Percentiles rank a stretch among this genome's conserved stretches.
phyloP scores from a whole-genome alignment of 2,797 vertebrate genomes.

The Gymnothorax javanicus region DNA sequence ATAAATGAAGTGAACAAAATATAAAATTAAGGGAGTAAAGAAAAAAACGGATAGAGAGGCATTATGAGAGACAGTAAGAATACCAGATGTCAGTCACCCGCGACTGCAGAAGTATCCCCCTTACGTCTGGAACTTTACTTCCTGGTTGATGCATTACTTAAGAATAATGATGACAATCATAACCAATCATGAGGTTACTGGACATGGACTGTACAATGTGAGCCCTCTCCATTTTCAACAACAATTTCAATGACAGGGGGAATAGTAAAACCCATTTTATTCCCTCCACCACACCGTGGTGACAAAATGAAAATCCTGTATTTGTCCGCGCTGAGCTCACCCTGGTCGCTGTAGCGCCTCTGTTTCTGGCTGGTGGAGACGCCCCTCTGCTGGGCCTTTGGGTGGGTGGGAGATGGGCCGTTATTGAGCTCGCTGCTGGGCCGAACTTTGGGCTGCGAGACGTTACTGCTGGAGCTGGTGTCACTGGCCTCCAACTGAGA shows the following conservation, averaged over 20 bases:
- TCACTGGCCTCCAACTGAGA: constrained; percentile 84
- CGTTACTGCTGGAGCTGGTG: constrained; percentile 86
- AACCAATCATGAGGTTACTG: too few relatives aligned
- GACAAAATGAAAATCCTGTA: background rate
- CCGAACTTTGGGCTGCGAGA: constrained; percentile 84
- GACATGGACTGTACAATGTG: too few relatives aligned
- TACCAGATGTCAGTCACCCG: too few relatives aligned
- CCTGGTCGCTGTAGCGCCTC: constrained; percentile 89
- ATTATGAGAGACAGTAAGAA: too few relatives aligned
- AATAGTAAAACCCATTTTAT: background rate
- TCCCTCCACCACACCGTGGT: background rate
- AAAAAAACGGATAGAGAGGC: too few relatives aligned
- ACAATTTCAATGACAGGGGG: background rate
- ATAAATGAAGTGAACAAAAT: too few relatives aligned
- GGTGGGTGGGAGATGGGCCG: constrained; percentile 83
- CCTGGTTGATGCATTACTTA: too few relatives aligned
- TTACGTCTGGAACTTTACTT: too few relatives aligned
- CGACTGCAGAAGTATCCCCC: too few relatives aligned
- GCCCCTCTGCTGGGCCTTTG: constrained; percentile 83
- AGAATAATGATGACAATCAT: too few relatives aligned
- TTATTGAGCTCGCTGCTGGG: constrained; percentile 83
- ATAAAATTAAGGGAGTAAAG: too few relatives aligned
- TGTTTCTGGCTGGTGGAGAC: constrained; percentile 88
- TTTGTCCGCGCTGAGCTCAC: constrained; percentile 60
- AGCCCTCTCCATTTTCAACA: too few relatives aligned